Percentiles rank a stretch among this genome's conserved stretches.
Evolutionary conservation across 2,797 vertebrate species (phyloP).

Genomic region (Micrastur ruficollis): DNA sequence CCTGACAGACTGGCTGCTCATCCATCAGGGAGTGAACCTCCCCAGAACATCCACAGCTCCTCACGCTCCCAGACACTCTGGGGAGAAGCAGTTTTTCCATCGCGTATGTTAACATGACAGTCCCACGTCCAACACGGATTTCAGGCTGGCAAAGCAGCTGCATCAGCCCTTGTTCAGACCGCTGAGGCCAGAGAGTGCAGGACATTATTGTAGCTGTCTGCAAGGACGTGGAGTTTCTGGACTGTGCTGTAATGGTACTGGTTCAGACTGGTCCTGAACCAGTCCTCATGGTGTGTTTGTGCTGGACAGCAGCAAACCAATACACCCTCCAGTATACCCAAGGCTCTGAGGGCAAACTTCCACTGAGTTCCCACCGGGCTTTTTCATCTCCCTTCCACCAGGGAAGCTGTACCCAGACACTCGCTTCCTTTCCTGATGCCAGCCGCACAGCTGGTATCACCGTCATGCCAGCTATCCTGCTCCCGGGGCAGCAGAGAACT

Average conservation of each 20-base stretch:
- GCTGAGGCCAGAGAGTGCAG: not conserved
- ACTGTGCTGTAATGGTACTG: not conserved
- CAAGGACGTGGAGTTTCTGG: not conserved
- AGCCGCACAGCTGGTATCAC: not conserved
- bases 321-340: not conserved
- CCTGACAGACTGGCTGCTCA: not conserved
- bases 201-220: not conserved
- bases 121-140: fast-evolving
- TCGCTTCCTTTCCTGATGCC: not conserved
- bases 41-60: not conserved
- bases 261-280: not conserved
- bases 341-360: not conserved
- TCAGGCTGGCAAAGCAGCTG: not conserved
- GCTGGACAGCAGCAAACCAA: not conserved
- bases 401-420: fast-evolving
- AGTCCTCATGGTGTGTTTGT: not conserved
- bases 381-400: not conserved
- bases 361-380: fast-evolving
- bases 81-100: not conserved
- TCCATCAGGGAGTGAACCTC: fast-evolving
- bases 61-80: fast-evolving
- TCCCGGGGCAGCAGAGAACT: not conserved
- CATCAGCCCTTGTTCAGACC: not conserved
- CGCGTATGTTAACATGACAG: not conserved
- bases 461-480: too few relatives aligned